Percentiles rank a stretch among this genome's conserved stretches.
Evolutionary conservation across 2,113 vertebrate species (phyloP).

Genomic region (Onychorhynchus coronatus): DNA sequence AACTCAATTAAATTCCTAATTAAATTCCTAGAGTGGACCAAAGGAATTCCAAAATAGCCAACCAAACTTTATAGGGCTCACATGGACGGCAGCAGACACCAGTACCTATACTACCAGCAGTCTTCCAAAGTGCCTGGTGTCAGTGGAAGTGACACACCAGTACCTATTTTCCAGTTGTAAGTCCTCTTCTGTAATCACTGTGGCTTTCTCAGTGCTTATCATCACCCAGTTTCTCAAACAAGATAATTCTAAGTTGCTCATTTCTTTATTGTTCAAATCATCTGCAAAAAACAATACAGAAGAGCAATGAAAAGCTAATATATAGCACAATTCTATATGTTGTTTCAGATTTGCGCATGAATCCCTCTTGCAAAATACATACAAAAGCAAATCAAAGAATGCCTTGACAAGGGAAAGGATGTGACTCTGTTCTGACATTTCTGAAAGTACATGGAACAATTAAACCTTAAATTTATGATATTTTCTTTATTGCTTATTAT

Average conservation of each 20-base stretch:
- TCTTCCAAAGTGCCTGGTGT: neutral
- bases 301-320: neutral
- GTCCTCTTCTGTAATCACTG: neutral
- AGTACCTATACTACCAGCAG: neutral
- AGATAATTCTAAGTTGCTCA: neutral
- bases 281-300: neutral
- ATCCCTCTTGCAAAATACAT: neutral
- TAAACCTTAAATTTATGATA: neutral
- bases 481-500: neutral
- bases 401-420: neutral
- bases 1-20: neutral
- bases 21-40: neutral
- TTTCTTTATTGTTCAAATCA: neutral
- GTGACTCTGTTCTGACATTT: neutral
- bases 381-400: neutral
- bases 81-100: neutral
- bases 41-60: neutral
- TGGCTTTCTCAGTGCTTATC: neutral
- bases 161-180: neutral
- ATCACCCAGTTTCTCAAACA: neutral
- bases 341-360: neutral
- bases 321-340: accelerated
- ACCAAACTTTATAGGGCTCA: neutral
- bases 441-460: neutral
- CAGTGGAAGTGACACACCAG: accelerated